Percentiles rank a stretch among this genome's conserved stretches.
Conservation (phyloP, 2,888 invertebrate genomes). For the Horisme vitalbata region DNA sequence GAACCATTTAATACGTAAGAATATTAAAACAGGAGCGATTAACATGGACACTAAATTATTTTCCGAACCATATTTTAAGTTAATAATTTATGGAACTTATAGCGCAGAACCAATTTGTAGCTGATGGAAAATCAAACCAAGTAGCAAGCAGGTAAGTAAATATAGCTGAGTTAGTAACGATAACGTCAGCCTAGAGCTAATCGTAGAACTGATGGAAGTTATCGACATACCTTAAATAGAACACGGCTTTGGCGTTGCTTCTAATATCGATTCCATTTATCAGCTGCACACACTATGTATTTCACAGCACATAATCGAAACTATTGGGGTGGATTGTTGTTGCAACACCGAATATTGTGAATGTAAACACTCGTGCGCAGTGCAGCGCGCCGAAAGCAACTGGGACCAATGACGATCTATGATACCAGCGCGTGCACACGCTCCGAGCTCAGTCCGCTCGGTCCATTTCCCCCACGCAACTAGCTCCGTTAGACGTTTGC, state of each 20-base stretch:
- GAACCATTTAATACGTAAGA: conserved; percentile 43
- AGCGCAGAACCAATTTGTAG: background rate
- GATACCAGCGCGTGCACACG: conserved; percentile 76
- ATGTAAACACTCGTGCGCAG: conserved; percentile 69
- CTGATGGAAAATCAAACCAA: background rate
- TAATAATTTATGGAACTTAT: too few relatives aligned
- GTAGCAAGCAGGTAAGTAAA: background rate
- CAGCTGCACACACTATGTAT: conserved; percentile 35
- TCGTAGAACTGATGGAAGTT: conserved; percentile 13
- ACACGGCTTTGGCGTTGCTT: conserved; percentile 26
- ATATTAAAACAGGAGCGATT: conserved; percentile 44
- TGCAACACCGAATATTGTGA: conserved; percentile 55
- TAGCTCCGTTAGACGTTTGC: conserved; percentile 73
- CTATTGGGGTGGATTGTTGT: conserved; percentile 43
- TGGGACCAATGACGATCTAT: conserved; percentile 78
- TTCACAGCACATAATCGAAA: conserved; percentile 40
- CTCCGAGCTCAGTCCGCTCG: conserved; percentile 75
- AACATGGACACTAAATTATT: too few relatives aligned
- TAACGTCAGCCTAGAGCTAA: conserved; percentile 11
- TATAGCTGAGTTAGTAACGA: conserved; percentile 11
- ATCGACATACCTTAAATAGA: conserved; percentile 33
- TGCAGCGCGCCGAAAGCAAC: conserved; percentile 79
- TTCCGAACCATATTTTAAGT: too few relatives aligned
- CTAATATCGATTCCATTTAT: conserved; percentile 48
- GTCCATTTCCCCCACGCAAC: conserved; percentile 81